A percentile compares a stretch with the other conserved stretches of the same genome.
Evolutionary conservation across 2,113 vertebrate species (phyloP).

Genomic region (Butorides virescens): DNA sequence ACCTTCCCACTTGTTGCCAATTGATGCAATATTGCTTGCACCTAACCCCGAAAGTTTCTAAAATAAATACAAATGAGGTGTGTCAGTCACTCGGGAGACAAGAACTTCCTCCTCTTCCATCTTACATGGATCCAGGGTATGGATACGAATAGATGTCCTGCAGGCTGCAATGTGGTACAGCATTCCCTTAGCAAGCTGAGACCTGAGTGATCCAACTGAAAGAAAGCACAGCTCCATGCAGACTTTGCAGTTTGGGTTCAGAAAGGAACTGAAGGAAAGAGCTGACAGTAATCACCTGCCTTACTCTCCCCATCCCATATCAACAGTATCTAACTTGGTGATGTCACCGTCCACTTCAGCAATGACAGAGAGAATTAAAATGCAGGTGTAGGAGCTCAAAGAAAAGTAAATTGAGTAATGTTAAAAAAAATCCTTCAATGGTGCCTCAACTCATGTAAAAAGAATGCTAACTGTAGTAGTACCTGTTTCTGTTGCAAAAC

Average conservation of each 20-base stretch:
- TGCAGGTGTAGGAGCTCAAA: neutral
- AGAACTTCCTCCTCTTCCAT: neutral
- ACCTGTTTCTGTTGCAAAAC: neutral
- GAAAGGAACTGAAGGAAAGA: neutral
- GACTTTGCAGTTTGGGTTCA: neutral
- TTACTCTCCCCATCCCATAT: neutral
- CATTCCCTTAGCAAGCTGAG: neutral
- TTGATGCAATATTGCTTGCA: neutral
- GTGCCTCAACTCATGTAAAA: neutral
- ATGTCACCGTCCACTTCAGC: neutral
- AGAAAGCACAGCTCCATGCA: neutral
- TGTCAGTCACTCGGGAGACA: neutral
- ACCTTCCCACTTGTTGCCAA: neutral
- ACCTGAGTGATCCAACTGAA: neutral
- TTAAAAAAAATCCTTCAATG: neutral
- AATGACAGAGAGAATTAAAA: neutral
- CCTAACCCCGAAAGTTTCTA: neutral
- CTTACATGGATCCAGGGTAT: neutral
- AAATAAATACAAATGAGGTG: neutral
- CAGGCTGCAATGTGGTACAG: neutral
- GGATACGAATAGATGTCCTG: neutral
- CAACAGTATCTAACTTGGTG: neutral
- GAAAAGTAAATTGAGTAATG: neutral
- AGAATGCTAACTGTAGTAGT: neutral
- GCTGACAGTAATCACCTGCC: neutral